phyloP scores from a whole-genome alignment of 2,113 vertebrate genomes.

The Mandrillus leucophaeus region DNA sequence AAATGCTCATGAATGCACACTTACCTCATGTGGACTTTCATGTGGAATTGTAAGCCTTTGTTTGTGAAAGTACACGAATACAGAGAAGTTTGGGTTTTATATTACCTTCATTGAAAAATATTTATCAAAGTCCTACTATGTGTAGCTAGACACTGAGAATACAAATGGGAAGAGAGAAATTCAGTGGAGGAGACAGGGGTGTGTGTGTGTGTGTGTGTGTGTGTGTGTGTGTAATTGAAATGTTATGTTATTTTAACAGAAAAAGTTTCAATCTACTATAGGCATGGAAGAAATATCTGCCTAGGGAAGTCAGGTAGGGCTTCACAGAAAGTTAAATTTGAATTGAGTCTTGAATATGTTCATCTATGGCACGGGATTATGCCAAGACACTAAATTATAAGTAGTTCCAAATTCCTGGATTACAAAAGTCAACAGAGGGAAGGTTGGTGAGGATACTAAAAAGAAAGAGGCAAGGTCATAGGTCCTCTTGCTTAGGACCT shows the following conservation, averaged over 20 bases:
- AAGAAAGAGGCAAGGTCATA: background rate
- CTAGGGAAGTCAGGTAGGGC: background rate
- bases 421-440: background rate
- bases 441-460: background rate
- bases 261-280: background rate
- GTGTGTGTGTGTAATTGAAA: background rate
- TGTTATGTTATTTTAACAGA: background rate
- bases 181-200: background rate
- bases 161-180: background rate
- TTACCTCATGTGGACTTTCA: background rate
- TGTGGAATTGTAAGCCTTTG: background rate
- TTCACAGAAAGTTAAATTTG: background rate
- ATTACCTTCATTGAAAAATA: background rate
- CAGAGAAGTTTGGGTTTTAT: background rate
- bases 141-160: background rate
- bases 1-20: background rate
- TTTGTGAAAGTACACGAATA: constrained; percentile 31
- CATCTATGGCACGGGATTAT: background rate
- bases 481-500: background rate
- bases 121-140: background rate
- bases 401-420: background rate
- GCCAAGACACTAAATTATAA: background rate
- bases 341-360: background rate
- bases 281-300: background rate
- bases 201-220: background rate